phyloP scores from a whole-genome alignment of 2,113 vertebrate genomes.

The Heterocephalus glaber region DNA sequence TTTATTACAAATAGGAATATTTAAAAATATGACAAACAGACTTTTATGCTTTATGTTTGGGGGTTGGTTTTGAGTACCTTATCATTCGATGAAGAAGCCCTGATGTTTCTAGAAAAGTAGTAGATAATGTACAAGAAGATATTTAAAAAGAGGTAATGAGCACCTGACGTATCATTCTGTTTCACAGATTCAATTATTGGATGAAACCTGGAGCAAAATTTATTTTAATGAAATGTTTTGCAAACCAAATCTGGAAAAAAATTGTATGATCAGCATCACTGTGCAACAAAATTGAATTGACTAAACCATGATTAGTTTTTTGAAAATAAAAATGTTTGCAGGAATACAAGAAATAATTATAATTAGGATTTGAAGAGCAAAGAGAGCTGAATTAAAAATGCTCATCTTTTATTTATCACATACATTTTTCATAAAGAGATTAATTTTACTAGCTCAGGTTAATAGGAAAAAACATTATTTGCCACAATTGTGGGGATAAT shows the following conservation, averaged over 20 bases:
- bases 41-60: not conserved
- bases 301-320: not conserved
- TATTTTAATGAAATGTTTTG: slow-evolving; percentile 45
- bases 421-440: slow-evolving; percentile 74
- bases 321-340: slow-evolving; percentile 59
- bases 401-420: slow-evolving; percentile 76
- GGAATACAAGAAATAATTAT: slow-evolving; percentile 58
- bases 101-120: not conserved
- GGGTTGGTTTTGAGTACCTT: not conserved
- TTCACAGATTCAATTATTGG: not conserved
- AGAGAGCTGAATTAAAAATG: slow-evolving; percentile 69
- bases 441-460: slow-evolving; percentile 63
- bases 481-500: not conserved
- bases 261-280: not conserved
- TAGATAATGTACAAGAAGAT: too few species aligned
- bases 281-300: slow-evolving; percentile 20
- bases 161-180: not conserved
- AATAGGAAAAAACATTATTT: slow-evolving; percentile 60
- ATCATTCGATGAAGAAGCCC: not conserved
- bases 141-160: not conserved
- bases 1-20: not conserved
- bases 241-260: not conserved
- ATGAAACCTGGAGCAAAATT: not conserved
- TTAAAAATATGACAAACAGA: accelerated
- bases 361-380: slow-evolving; percentile 61